phyloP scores from a whole-genome alignment of 2,797 vertebrate species.

The Hafferia zeledoni region DNA sequence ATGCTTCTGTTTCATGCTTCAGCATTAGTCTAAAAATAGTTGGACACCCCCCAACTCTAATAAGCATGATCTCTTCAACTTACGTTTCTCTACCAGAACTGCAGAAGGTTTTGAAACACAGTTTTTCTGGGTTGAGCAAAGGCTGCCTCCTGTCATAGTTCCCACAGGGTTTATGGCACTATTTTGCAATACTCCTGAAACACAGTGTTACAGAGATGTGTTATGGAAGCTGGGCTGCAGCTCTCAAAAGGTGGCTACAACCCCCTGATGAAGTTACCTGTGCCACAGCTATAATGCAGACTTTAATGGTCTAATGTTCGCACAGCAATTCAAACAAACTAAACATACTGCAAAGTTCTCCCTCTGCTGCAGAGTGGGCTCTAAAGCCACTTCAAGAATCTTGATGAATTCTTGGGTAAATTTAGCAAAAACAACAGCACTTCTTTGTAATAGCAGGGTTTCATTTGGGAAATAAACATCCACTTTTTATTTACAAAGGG shows the following conservation, averaged over 20 bases:
- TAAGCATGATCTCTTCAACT: not conserved
- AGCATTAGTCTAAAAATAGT: not conserved
- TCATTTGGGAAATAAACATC: slow-evolving; percentile 48
- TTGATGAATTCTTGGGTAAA: slow-evolving; percentile 2
- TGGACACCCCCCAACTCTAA: not conserved
- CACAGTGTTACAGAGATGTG: not conserved
- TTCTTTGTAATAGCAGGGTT: slow-evolving; percentile 21
- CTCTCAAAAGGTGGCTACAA: not conserved
- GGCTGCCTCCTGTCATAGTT: not conserved
- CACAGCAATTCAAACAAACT: not conserved
- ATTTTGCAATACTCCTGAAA: not conserved
- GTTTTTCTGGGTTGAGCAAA: not conserved
- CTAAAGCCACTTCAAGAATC: not conserved
- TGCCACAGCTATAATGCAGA: not conserved
- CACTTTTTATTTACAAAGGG: slow-evolving; percentile 49
- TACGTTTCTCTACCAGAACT: not conserved
- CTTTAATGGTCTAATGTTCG: not conserved
- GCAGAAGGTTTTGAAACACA: not conserved
- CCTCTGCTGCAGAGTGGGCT: not conserved
- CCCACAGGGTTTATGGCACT: not conserved
- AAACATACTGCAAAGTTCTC: not conserved
- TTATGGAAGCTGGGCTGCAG: not conserved
- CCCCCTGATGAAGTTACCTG: not conserved
- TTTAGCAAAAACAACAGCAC: slow-evolving; percentile 42
- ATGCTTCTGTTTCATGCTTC: not conserved